Percentiles rank a stretch among this genome's conserved stretches.
Evolutionary conservation across 2,797 vertebrate species (phyloP).

Genomic region (Cephalopachus bancanus): DNA sequence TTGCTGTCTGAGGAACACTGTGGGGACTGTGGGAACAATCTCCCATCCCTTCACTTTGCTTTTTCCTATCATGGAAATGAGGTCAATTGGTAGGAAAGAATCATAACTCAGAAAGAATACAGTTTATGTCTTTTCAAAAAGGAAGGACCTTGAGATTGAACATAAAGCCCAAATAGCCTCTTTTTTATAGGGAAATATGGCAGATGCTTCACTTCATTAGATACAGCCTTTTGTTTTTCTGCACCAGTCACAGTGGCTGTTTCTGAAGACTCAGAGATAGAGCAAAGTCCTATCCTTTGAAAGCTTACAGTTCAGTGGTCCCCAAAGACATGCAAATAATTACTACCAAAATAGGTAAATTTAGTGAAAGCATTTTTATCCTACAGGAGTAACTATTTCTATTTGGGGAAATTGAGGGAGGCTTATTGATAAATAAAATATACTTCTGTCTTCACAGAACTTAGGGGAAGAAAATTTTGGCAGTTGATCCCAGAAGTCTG

Average conservation of each 20-base stretch:
- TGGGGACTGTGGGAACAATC: not conserved
- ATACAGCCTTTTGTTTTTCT: not conserved
- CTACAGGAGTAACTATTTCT: not conserved
- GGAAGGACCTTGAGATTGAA: slow-evolving; percentile 14
- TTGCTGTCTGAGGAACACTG: not conserved
- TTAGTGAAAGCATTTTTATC: not conserved
- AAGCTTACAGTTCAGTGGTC: not conserved
- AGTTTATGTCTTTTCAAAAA: not conserved
- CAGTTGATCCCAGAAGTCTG: slow-evolving; percentile 29
- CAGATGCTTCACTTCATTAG: not conserved
- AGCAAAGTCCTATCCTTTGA: not conserved
- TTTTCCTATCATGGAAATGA: slow-evolving; percentile 52
- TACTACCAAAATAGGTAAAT: slow-evolving; percentile 28
- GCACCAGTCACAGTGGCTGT: not conserved
- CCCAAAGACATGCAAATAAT: not conserved
- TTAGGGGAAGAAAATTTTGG: not conserved
- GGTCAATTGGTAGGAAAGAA: not conserved
- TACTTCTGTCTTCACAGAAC: not conserved
- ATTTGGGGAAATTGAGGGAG: not conserved
- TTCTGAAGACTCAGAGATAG: not conserved
- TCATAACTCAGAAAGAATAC: not conserved
- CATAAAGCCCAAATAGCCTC: not conserved
- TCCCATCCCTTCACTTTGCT: not conserved
- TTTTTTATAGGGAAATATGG: slow-evolving; percentile 10
- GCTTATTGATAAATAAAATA: not conserved